Evolutionary conservation across 2,797 vertebrate genomes (phyloP).

Genomic region (Ispidina picta): DNA sequence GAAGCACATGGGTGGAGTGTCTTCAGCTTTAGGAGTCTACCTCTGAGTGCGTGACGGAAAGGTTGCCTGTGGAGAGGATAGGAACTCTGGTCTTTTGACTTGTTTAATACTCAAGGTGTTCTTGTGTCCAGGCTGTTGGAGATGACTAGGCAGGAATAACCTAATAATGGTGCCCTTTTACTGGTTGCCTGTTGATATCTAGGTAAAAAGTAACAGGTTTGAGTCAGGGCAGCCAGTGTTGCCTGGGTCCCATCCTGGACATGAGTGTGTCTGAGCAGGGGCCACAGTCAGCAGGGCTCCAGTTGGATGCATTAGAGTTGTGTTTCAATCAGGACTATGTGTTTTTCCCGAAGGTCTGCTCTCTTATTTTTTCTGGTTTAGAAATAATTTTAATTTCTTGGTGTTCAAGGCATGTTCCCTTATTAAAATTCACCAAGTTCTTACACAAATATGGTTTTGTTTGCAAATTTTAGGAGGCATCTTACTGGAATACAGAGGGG

Average conservation of each 20-base stretch:
- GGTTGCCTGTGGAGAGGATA: background rate
- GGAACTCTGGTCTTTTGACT: background rate
- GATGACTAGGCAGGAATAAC: background rate
- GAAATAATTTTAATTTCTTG: background rate
- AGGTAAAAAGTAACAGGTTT: rapidly evolving
- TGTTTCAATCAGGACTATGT: too few relatives aligned
- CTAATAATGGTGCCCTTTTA: background rate
- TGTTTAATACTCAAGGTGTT: background rate
- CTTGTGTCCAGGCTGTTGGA: background rate
- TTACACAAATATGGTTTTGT: background rate
- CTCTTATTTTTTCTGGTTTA: background rate
- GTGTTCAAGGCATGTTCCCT: background rate
- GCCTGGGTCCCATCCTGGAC: too few relatives aligned
- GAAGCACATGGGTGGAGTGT: background rate
- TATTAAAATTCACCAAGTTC: too few relatives aligned
- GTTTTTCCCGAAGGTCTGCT: background rate
- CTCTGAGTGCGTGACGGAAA: background rate
- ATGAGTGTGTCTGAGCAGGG: rapidly evolving
- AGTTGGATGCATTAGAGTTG: rapidly evolving
- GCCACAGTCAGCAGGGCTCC: background rate
- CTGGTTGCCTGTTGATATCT: background rate
- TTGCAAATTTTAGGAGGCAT: background rate
- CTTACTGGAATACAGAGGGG: background rate
- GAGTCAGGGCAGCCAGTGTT: background rate
- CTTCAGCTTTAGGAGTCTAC: background rate